A percentile compares a stretch with the other conserved stretches of the same genome.
phyloP scores from a whole-genome alignment of 2,113 vertebrate genomes.

The Ariopsis seemanni region DNA sequence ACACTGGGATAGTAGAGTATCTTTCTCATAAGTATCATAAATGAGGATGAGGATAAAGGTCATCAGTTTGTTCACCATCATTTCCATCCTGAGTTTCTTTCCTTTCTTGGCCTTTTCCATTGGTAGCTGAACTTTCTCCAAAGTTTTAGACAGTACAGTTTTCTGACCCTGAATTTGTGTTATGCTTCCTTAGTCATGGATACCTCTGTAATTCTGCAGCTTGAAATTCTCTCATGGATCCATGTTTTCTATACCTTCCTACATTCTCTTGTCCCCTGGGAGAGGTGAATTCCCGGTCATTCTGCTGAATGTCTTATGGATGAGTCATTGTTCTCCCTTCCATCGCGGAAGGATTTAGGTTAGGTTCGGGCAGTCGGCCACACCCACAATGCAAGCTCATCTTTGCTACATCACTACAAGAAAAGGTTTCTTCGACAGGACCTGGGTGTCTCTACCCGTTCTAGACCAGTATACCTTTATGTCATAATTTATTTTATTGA shows the following conservation, averaged over 20 bases:
- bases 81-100: not conserved
- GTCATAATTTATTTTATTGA: constrained; percentile 39
- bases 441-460: not conserved
- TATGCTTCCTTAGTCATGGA: not conserved
- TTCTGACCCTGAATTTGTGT: not conserved
- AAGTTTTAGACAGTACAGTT: not conserved
- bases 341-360: constrained; percentile 55
- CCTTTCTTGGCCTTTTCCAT: not conserved
- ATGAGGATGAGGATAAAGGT: not conserved
- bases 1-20: not conserved
- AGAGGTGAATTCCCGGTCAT: constrained; percentile 20
- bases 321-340: constrained; percentile 56
- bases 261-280: not conserved
- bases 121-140: not conserved
- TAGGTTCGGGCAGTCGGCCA: constrained; percentile 45
- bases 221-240: not conserved
- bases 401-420: constrained; percentile 15
- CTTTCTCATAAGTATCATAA: not conserved
- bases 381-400: constrained; percentile 29
- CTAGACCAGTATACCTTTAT: not conserved
- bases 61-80: not conserved
- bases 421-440: constrained; percentile 7
- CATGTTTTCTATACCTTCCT: constrained; percentile 12
- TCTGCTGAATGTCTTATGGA: constrained; percentile 1
- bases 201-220: not conserved